Base-by-base conservation (phyloP, 1,140 invertebrate genomes). In the Bombus pascuorum region DNA sequence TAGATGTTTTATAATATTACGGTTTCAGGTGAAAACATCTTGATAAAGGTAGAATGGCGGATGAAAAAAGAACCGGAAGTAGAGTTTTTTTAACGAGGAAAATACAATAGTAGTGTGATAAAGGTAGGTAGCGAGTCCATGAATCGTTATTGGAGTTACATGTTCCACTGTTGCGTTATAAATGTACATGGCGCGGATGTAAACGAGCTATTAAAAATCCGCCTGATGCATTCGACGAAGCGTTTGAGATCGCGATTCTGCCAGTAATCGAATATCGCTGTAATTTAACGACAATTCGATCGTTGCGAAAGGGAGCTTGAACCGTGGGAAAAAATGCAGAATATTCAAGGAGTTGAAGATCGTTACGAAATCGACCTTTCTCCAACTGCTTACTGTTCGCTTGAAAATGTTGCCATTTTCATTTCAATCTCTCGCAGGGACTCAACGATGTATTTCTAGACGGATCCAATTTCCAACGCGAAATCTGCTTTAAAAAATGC, bases 141-240 rank as follows among this genome's bases (percentile, higher is more conserved):
- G 47, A 8, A 53, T 22, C 18, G 18, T 53, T 53, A 53, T 53
- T 53, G 15, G 1, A 53, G 15, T 53, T 53, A 53, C 18, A 22
- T 22, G 47, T 22, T 22, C 47, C 47, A 22, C 47, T 22, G 18
- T 53, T 8, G 47, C 18, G 47, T 22, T 22, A 53, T 53, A 53
- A 53, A 53, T 53, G 47, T 22, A 53, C 5, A 18, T 22, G 47
- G 1, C 47, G 18, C 18, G 47, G 18, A 53, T 22, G 73, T 25
- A 13, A 53, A 57, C 73, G 44, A 75, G 47, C 22, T 57, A 75
- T 75, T 75, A 75, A 71, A 75, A 34, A 57, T 34, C 22, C 73
- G 73, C 9, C 12, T 22, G 6, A 32, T 5, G 22, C 44, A 37
- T 57, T 57, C 53, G n/a, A 75, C 32, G 44, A 57, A 25, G 18